Conservation (phyloP, 2,888 invertebrate genomes). For the Erynnis tages region DNA sequence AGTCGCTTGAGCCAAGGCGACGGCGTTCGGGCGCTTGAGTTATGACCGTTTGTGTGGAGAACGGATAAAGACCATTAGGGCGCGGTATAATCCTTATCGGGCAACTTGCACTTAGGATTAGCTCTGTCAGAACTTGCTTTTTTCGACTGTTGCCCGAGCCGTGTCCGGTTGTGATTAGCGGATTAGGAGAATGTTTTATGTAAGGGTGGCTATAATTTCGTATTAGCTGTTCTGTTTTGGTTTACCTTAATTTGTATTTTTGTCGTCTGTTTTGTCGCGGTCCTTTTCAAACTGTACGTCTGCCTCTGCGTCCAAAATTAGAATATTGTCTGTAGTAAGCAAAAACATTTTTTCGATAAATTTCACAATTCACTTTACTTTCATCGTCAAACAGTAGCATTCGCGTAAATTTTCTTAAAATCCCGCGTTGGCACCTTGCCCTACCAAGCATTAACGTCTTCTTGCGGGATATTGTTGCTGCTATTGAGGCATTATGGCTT, state of each 20-base stretch:
- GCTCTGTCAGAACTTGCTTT: conserved; percentile 77
- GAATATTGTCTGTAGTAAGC: too few relatives aligned
- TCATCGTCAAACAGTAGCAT: conserved; percentile 30
- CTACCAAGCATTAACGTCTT: conserved; percentile 49
- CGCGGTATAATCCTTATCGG: conserved; percentile 78
- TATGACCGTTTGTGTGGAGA: conserved; percentile 78
- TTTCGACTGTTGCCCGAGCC: conserved; percentile 68
- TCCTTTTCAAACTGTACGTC: neutral
- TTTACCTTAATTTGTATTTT: conserved; percentile 13
- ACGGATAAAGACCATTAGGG: conserved; percentile 79
- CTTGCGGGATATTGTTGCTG: conserved; percentile 55
- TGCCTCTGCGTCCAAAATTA: too few relatives aligned
- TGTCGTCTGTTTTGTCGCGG: conserved; percentile 2
- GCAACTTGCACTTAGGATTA: conserved; percentile 81
- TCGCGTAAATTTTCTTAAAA: conserved; percentile 40
- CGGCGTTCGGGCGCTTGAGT: conserved; percentile 53
- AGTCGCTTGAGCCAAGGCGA: conserved; percentile 79
- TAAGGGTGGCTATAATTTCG: conserved; percentile 13
- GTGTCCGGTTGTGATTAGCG: conserved; percentile 73
- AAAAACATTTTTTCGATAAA: too few relatives aligned
- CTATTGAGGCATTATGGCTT: conserved; percentile 58
- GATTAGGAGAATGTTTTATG: conserved; percentile 42
- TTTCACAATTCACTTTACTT: too few relatives aligned
- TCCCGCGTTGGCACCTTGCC: conserved; percentile 62
- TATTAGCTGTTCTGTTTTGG: conserved; percentile 12